A percentile compares a stretch with the other conserved stretches of the same genome.
Conservation (phyloP, 2,113 vertebrate species). For the Falcunculus frontatus region DNA sequence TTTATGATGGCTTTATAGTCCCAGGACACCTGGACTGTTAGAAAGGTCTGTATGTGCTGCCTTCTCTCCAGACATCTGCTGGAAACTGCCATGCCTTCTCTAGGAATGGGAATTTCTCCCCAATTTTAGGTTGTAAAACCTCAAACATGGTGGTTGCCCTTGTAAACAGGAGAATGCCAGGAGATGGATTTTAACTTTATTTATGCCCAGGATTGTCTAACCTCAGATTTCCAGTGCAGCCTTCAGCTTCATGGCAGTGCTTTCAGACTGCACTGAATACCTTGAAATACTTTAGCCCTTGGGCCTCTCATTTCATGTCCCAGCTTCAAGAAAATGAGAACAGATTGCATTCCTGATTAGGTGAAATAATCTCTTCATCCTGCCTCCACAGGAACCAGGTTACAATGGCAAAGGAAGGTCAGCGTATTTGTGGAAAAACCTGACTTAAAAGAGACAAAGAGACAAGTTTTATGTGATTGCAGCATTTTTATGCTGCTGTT, state of each 20-base stretch:
- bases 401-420: slow-evolving; percentile 27
- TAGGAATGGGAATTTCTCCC: not conserved
- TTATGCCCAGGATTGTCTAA: not conserved
- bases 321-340: slow-evolving; percentile 10
- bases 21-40: not conserved
- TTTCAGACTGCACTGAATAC: not conserved
- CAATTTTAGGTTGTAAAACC: not conserved
- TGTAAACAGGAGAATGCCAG: not conserved
- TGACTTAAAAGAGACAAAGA: not conserved
- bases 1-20: not conserved
- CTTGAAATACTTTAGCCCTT: not conserved
- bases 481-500: not conserved
- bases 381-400: slow-evolving; percentile 21
- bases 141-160: not conserved
- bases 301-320: not conserved
- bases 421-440: not conserved
- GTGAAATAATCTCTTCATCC: slow-evolving; percentile 27
- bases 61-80: not conserved
- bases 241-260: not conserved
- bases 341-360: slow-evolving; percentile 43
- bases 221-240: not conserved
- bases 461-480: not conserved
- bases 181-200: not conserved
- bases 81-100: not conserved
- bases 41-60: not conserved